Conservation (phyloP, 2,113 vertebrate genomes). For the Cervus canadensis region DNA sequence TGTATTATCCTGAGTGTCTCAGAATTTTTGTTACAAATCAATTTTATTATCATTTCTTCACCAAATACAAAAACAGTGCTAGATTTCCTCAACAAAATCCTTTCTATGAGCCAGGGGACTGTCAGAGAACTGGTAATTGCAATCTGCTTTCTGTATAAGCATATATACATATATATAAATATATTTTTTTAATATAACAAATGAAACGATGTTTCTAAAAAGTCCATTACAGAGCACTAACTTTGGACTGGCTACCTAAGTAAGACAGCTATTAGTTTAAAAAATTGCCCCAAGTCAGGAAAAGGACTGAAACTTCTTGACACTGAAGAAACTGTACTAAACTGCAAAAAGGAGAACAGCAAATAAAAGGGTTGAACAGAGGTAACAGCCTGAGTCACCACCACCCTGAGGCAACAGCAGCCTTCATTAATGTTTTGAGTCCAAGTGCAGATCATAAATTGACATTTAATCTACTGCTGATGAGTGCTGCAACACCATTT, state of each 20-base stretch:
- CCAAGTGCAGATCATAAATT: conserved; percentile 22
- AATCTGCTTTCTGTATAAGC: background rate
- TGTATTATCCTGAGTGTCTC: background rate
- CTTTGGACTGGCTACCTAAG: background rate
- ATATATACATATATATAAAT: background rate
- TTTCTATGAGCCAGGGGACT: background rate
- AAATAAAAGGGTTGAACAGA: background rate
- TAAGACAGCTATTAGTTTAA: background rate
- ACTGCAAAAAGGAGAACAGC: background rate
- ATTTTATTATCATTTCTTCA: background rate
- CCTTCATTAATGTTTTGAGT: conserved; percentile 9
- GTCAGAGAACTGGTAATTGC: background rate
- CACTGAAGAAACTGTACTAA: background rate
- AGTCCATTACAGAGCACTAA: background rate
- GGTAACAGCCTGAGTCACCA: conserved; percentile 17
- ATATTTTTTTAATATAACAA: background rate
- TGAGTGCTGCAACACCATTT: background rate
- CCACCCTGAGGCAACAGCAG: background rate
- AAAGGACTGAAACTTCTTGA: conserved; percentile 13
- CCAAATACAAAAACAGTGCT: background rate
- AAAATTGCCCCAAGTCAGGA: background rate
- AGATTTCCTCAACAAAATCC: background rate
- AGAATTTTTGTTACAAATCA: conserved; percentile 27
- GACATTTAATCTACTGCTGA: background rate
- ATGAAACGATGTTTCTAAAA: background rate